Evolutionary conservation across 2,888 invertebrate genomes (phyloP), one percentile per base, ranked within the genome.

Genomic region (Conops quadrifasciatus): DNA sequence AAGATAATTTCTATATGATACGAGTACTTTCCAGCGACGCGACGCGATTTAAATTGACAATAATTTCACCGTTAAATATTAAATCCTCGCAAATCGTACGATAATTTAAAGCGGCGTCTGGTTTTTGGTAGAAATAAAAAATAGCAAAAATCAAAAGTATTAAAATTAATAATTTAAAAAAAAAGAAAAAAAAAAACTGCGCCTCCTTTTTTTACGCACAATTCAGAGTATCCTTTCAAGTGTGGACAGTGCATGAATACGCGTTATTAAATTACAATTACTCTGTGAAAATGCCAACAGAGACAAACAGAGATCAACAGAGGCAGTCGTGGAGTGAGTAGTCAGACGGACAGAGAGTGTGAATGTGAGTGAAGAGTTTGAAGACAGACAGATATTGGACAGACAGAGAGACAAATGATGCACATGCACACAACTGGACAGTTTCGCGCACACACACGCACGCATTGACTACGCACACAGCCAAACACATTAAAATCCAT

Each of bases 241-340:
- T 15, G 58, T 26, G 47, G 26, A 45, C 45, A 36, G 36, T 43
- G 11, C 63, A 56, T 47, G 30, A 49, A 30, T 68, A 47, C 59
- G 30, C 51, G 62, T 49, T 62, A 68, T 68, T 68, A 68, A 68
- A 68, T 68, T 68, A 68, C 68, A 62, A 68, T 68, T 68, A 62
- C 53, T 21, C 68, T 26, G 59, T 59, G 59, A 59, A 49, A 47
- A 45, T 49, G 49, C 47, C 28, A 53, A 65, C 28, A 21, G 28
- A 28, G 21, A n/a, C 65, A 65, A 21, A 26, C 1, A 28, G 24
- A 47, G n/a, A 21, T 4, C 19, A 62, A 62, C 43, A 11, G 43
- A 15, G 2, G 49, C 11, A 36, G 5, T 15, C 4, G 5, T 1
- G 49, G 19, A 47, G 19, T 16, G 51, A 13, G 9, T 5, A 53